These are phyloP conservation scores for Leistus spinibarbis DNA, from an alignment of 2,888 invertebrate genomes.

Conservation along the genomic window DNA sequence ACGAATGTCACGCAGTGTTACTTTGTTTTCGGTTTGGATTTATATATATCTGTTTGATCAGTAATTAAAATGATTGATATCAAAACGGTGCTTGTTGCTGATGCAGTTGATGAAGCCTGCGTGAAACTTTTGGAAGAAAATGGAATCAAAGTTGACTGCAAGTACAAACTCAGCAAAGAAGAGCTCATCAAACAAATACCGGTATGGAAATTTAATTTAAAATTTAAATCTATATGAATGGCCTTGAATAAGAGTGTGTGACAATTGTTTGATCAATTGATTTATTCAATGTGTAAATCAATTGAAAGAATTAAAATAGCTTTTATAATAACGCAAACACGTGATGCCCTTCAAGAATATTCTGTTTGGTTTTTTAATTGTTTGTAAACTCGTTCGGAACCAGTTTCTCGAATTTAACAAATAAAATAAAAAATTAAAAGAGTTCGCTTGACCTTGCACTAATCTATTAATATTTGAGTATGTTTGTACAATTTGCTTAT, in stretches of 20 bases:
- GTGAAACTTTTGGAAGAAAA: conserved; percentile 77
- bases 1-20: neutral
- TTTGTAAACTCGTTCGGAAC: neutral
- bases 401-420: neutral
- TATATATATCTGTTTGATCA: neutral
- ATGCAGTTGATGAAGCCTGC: conserved; percentile 89
- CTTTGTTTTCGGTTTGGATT: neutral
- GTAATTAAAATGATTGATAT: conserved; percentile 60
- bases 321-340: neutral
- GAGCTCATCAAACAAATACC: conserved; percentile 82
- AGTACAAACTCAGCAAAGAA: conserved; percentile 77
- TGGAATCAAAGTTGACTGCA: conserved; percentile 80
- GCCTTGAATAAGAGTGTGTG: neutral
- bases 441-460: neutral
- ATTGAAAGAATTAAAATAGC: neutral
- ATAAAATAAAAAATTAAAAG: neutral
- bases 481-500: neutral
- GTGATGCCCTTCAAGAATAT: neutral
- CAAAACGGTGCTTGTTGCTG: conserved; percentile 86
- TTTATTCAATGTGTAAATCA: conserved; percentile 6
- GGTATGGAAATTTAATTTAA: conserved; percentile 61
- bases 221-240: neutral
- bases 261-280: neutral
- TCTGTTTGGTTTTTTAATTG: neutral
- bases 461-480: neutral